These are phyloP conservation scores for Shinisaurus crocodilurus DNA, from an alignment of 2,113 vertebrate genomes.

Conservation along the genomic window DNA sequence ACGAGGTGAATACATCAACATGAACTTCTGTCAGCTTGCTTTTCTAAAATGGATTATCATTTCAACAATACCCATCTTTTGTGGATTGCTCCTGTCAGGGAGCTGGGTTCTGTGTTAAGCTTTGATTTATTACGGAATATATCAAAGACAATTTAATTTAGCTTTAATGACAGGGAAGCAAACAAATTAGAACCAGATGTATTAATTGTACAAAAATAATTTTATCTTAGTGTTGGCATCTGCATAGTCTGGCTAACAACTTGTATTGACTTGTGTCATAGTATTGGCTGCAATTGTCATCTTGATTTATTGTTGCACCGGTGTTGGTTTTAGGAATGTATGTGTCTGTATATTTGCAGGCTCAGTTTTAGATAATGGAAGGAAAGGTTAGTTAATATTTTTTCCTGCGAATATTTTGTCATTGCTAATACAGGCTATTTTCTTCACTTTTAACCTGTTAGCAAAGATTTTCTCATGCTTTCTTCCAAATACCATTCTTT, in stretches of 20 bases:
- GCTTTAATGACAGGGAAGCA: slow-evolving; percentile 43
- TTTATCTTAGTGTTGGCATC: slow-evolving; percentile 22
- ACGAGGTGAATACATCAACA: background rate
- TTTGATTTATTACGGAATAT: slow-evolving; percentile 44
- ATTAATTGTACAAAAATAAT: slow-evolving; percentile 8
- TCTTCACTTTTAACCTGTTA: background rate
- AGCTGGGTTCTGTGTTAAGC: background rate
- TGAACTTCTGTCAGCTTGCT: background rate
- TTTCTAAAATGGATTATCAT: slow-evolving; percentile 20
- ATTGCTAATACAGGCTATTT: background rate
- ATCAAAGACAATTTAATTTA: slow-evolving; percentile 32
- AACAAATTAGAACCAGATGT: slow-evolving; percentile 33
- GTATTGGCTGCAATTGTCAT: slow-evolving; percentile 7
- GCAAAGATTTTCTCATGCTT: background rate
- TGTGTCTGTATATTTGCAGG: background rate
- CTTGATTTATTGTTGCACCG: slow-evolving; percentile 7
- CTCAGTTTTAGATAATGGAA: slow-evolving; percentile 1
- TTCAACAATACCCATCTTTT: slow-evolving; percentile 20
- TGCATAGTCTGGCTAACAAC: background rate
- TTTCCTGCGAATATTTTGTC: slow-evolving; percentile 16
- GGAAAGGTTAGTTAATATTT: background rate
- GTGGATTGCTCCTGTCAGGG: slow-evolving; percentile 1
- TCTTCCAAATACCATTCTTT: background rate
- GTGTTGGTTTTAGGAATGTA: background rate
- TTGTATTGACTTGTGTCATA: slow-evolving; percentile 21